Conservation (phyloP, 2,113 vertebrate species). For the Thamnophis sirtalis region DNA sequence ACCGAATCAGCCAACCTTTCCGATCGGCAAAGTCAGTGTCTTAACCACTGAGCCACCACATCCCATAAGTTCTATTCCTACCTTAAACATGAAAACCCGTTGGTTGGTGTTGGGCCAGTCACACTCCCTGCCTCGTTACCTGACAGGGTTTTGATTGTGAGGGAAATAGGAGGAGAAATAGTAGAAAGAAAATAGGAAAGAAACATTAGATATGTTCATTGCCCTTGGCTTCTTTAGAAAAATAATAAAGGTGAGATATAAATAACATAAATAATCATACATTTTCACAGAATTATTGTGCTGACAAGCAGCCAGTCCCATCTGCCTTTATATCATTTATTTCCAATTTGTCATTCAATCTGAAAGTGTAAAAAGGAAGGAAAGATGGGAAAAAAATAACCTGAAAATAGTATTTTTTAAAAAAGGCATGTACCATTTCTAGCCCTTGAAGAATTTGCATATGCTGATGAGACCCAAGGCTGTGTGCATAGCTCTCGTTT, state of each 20-base stretch:
- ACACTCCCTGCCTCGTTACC: no score
- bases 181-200: background rate
- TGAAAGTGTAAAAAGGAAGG: background rate
- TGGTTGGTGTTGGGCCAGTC: no score
- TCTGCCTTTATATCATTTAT: background rate
- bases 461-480: constrained; percentile 1
- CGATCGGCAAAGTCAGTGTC: no score
- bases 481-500: background rate
- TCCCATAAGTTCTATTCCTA: background rate
- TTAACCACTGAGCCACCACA: no score
- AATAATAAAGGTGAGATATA: background rate
- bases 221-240: background rate
- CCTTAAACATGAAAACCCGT: background rate
- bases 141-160: background rate
- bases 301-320: background rate
- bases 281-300: background rate
- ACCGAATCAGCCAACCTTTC: no score
- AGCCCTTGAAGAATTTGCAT: constrained; percentile 13
- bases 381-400: background rate
- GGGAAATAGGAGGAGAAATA: background rate
- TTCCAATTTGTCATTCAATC: background rate
- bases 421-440: constrained; percentile 9
- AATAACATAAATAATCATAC: background rate
- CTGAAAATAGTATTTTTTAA: background rate
- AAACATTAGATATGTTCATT: background rate